A percentile compares a stretch with the other conserved stretches of the same genome.
These are phyloP conservation scores for Podarcis siculus DNA, from an alignment of 2,797 vertebrate genomes.

Conservation along the genomic window DNA sequence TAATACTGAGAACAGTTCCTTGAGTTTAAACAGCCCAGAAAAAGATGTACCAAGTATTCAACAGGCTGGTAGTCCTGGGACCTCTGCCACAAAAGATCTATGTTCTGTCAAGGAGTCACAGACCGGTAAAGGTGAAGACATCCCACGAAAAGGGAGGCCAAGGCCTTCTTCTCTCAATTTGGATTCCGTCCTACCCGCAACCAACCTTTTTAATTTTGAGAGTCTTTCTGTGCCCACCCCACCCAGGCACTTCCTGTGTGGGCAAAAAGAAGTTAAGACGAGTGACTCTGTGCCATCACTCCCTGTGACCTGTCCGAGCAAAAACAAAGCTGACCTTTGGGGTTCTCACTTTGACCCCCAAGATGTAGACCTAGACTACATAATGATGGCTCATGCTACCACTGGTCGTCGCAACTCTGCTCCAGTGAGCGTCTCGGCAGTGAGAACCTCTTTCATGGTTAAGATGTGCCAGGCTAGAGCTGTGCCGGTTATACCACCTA, in stretches of 20 bases:
- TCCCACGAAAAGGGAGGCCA: constrained; percentile 71
- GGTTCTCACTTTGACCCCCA: constrained; percentile 61
- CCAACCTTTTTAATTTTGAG: constrained; percentile 77
- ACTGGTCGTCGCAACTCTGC: constrained; percentile 93
- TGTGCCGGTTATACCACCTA: constrained; percentile 93
- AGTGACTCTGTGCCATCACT: constrained; percentile 69
- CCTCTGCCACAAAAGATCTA: constrained; percentile 16
- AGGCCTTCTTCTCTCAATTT: constrained; percentile 92
- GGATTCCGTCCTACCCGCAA: constrained; percentile 77
- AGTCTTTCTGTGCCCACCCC: constrained; percentile 65
- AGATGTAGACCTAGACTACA: constrained; percentile 72
- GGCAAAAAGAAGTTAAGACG: constrained; percentile 71
- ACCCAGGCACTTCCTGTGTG: constrained; percentile 59
- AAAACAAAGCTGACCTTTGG: constrained; percentile 68
- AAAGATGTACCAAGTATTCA: constrained; percentile 45
- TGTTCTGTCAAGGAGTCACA: constrained; percentile 55
- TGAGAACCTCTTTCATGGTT: constrained; percentile 96
- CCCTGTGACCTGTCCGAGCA: constrained; percentile 62
- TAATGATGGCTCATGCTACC: constrained; percentile 73
- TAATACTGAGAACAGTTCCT: constrained; percentile 39
- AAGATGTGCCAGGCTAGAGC: constrained; percentile 96
- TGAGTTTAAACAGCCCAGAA: constrained; percentile 36
- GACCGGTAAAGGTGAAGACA: constrained; percentile 66
- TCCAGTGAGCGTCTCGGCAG: constrained; percentile 92
- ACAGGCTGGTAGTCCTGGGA: constrained; percentile 30